phyloP scores from a whole-genome alignment of 2,888 invertebrate species.

The Tiliacea citrago region DNA sequence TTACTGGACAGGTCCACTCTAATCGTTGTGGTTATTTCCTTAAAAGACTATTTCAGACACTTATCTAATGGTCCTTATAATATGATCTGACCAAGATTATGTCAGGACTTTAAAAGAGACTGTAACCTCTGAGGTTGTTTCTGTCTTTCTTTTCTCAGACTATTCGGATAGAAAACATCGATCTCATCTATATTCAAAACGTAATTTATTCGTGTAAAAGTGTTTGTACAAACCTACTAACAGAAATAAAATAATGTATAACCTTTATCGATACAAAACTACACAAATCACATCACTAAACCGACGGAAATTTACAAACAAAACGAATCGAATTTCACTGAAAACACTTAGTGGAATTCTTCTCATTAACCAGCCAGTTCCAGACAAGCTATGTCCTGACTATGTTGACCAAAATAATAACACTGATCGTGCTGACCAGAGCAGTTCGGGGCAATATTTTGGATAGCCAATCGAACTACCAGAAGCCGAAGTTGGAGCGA shows the following conservation, averaged over 20 bases:
- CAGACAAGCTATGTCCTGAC: conserved; percentile 67
- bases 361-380: conserved; percentile 58
- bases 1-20: background rate
- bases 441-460: conserved; percentile 65
- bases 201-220: too few relatives aligned
- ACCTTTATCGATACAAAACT: conserved; percentile 17
- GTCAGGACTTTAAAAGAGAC: background rate
- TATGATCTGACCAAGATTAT: background rate
- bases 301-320: conserved; percentile 66
- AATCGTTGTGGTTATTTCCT: background rate
- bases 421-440: conserved; percentile 68
- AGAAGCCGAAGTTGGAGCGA: conserved; percentile 76
- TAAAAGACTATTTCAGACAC: background rate
- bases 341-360: conserved; percentile 73
- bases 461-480: conserved; percentile 68
- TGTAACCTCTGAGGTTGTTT: background rate
- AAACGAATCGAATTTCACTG: conserved; percentile 66
- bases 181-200: too few relatives aligned
- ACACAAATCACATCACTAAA: conserved; percentile 43
- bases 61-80: background rate
- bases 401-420: conserved; percentile 73
- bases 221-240: background rate
- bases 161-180: too few relatives aligned
- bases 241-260: background rate
- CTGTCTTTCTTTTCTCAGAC: background rate